A percentile compares a stretch with the other conserved stretches of the same genome.
phyloP scores from a whole-genome alignment of 2,797 vertebrate species.

The Diglossa cyanea region DNA sequence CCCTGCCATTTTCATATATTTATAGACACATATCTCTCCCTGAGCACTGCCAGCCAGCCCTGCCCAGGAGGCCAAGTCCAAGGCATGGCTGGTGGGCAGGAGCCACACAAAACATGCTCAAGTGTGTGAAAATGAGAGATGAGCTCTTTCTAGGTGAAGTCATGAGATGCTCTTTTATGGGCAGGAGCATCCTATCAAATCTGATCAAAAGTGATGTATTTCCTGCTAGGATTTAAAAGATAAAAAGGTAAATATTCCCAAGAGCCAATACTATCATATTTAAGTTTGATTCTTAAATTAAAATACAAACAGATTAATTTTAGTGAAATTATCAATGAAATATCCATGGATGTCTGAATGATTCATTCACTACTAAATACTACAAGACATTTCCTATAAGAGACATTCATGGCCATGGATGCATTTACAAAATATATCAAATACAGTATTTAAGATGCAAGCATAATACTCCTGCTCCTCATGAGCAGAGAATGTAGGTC shows the following conservation, averaged over 20 bases:
- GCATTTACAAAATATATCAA: background rate
- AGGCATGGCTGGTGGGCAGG: background rate
- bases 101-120: background rate
- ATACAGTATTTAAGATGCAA: background rate
- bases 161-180: background rate
- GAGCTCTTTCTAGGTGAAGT: background rate
- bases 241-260: background rate
- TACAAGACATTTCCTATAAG: background rate
- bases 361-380: background rate
- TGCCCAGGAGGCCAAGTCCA: background rate
- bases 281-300: background rate
- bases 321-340: background rate
- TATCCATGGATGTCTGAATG: background rate
- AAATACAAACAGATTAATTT: background rate
- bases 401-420: background rate
- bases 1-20: background rate
- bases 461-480: background rate
- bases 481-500: background rate
- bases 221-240: background rate
- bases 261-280: background rate
- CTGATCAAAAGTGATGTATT: background rate
- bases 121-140: background rate
- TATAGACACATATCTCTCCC: background rate
- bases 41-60: background rate
- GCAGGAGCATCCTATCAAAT: background rate